These are phyloP conservation scores for Eucidaris tribuloides DNA, from an alignment of 35 echinoderm and acorn worm genomes.

Conservation along the genomic window DNA sequence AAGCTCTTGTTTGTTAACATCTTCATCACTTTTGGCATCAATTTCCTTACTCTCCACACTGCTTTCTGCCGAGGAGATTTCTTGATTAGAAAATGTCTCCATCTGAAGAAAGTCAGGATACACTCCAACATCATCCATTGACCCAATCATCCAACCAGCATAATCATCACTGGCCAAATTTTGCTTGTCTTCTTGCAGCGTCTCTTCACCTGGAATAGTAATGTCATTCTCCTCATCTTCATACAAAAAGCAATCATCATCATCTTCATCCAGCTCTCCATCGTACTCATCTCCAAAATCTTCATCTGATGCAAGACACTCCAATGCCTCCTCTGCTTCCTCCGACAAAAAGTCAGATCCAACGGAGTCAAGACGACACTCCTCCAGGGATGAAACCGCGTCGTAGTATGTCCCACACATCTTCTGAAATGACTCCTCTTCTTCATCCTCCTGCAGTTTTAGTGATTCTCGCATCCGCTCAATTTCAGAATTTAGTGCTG, in stretches of 20 bases:
- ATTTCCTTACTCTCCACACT: background rate
- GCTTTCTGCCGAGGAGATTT: constrained; percentile 13
- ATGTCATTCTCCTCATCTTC: background rate
- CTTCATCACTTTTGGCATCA: background rate
- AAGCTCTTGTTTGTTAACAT: background rate
- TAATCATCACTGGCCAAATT: constrained; percentile 20
- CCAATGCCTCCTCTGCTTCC: constrained; percentile 43
- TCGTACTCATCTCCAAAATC: constrained; percentile 31
- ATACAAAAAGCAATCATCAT: constrained; percentile 26
- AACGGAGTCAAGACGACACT: background rate
- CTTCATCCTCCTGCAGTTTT: background rate
- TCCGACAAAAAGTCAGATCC: constrained; percentile 34
- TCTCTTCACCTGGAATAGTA: background rate
- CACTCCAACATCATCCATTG: constrained; percentile 31
- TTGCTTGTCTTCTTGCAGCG: constrained; percentile 1
- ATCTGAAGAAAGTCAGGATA: constrained; percentile 6
- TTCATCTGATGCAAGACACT: constrained; percentile 33
- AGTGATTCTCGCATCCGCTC: background rate
- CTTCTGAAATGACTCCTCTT: background rate
- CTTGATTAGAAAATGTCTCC: background rate
- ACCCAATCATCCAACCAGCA: constrained; percentile 31
- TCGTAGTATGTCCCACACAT: constrained; percentile 1
- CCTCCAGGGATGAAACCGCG: background rate
- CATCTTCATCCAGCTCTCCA: constrained; percentile 42
- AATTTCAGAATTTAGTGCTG: constrained; percentile 12